These are phyloP conservation scores for Nasonia oneida DNA, from an alignment of 2,888 invertebrate genomes.

Conservation along the genomic window DNA sequence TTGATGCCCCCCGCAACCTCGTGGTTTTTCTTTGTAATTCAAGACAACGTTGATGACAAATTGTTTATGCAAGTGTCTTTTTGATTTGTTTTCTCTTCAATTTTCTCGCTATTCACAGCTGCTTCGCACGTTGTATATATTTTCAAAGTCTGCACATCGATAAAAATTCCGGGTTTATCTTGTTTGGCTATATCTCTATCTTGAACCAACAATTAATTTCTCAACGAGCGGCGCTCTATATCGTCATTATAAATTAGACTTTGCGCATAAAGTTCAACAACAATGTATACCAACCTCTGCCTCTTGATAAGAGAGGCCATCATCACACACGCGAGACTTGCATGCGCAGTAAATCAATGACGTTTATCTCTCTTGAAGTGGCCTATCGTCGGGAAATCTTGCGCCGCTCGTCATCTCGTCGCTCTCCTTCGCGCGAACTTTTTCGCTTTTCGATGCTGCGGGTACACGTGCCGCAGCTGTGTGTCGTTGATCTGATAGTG, in stretches of 20 bases:
- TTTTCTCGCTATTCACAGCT: background rate
- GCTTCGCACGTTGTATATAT: background rate
- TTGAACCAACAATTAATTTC: background rate
- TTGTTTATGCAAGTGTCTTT: background rate
- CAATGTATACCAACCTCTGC: background rate
- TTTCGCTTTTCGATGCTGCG: background rate
- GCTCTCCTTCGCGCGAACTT: background rate
- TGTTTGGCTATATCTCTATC: background rate
- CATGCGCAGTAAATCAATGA: conserved; percentile 25
- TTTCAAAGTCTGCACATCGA: background rate
- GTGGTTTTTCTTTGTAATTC: conserved; percentile 34
- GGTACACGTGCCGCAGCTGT: background rate
- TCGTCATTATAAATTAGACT: background rate
- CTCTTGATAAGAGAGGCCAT: conserved; percentile 14
- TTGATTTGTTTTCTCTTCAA: background rate
- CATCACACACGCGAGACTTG: background rate
- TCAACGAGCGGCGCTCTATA: background rate
- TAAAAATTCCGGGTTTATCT: background rate
- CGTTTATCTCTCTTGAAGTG: conserved; percentile 5
- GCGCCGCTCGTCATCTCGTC: background rate
- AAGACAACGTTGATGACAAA: background rate
- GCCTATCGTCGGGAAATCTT: conserved; percentile 24
- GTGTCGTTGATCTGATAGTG: background rate
- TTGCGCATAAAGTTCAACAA: conserved; percentile 21
- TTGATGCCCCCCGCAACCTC: conserved; percentile 32